Conservation (phyloP, 2,113 vertebrate genomes). For the Corythaeola cristata region DNA sequence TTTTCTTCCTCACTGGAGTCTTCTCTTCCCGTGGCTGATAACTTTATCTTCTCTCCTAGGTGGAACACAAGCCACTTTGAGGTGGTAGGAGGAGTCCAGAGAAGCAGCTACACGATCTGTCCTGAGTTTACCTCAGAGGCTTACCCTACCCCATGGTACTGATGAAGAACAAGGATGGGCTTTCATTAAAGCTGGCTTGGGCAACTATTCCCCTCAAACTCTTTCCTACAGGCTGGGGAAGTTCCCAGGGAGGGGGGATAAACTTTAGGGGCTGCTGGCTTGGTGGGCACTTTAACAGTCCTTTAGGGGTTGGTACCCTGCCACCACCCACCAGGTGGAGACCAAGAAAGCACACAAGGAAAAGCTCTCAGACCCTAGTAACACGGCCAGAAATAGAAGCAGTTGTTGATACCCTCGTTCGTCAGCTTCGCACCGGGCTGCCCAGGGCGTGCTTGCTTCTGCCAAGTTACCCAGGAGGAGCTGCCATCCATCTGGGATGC, state of each 20-base stretch:
- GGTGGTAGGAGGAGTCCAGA: conserved; percentile 23
- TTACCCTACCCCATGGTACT: background rate
- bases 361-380: background rate
- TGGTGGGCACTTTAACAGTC: background rate
- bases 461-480: background rate
- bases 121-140: conserved; percentile 60
- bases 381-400: conserved; percentile 29
- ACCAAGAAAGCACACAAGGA: background rate
- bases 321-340: background rate
- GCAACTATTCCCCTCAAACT: background rate
- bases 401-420: background rate
- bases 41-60: conserved; percentile 35
- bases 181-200: background rate
- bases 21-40: background rate
- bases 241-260: too few species aligned
- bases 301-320: background rate
- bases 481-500: background rate
- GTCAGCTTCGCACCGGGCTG: background rate
- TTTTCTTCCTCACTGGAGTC: background rate
- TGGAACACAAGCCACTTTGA: conserved; percentile 70
- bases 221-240: background rate
- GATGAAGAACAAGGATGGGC: background rate
- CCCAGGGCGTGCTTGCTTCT: background rate
- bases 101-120: conserved; percentile 57
- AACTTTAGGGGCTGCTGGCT: accelerated